Conservation (phyloP, 2,888 invertebrate species). For the Anodontia alba region DNA sequence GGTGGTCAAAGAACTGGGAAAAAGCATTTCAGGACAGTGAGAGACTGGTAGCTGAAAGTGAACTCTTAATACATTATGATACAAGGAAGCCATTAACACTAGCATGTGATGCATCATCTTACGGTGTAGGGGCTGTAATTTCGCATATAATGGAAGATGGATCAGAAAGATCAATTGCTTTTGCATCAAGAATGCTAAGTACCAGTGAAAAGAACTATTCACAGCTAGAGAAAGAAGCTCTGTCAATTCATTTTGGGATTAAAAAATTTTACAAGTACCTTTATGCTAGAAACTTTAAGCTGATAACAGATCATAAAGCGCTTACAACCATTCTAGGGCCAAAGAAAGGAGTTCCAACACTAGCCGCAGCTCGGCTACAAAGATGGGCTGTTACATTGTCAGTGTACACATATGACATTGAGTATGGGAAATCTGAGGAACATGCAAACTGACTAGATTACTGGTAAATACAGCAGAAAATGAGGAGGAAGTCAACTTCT, state of each 20-base stretch:
- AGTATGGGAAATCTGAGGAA: too few species aligned
- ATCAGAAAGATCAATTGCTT: background rate
- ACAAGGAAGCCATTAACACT: constrained; percentile 73
- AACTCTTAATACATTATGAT: constrained; percentile 84
- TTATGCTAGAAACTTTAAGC: too few species aligned
- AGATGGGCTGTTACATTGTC: constrained; percentile 42
- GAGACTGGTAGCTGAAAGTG: background rate
- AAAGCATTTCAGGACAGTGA: background rate
- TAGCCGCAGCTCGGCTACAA: constrained; percentile 43
- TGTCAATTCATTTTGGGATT: too few species aligned
- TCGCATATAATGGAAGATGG: constrained; percentile 30
- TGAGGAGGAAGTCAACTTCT: background rate
- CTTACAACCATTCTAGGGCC: too few species aligned
- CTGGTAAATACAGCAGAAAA: too few species aligned
- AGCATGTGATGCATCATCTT: too few species aligned
- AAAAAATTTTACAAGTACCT: too few species aligned
- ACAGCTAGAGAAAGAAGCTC: too few species aligned
- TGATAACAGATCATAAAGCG: too few species aligned
- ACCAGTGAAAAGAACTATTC: too few species aligned
- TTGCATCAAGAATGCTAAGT: too few species aligned
- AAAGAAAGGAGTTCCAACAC: too few species aligned
- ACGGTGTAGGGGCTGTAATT: constrained; percentile 60
- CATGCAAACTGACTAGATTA: constrained; percentile 83
- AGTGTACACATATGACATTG: constrained; percentile 38
- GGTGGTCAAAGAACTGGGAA: background rate